Conservation (phyloP, 2,888 invertebrate species). For the Noctuana brunneofusca region DNA sequence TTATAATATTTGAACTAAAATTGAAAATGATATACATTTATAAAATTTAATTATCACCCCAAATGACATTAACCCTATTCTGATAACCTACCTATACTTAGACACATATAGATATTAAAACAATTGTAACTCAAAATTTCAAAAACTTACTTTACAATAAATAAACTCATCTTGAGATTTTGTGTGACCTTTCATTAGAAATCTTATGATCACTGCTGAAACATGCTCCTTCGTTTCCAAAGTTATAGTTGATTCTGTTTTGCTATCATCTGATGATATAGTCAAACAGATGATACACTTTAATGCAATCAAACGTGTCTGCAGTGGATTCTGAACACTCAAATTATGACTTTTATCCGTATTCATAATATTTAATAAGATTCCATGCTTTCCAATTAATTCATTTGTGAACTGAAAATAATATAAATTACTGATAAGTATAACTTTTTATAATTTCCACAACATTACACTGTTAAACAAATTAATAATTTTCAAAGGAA, state of each 20-base stretch:
- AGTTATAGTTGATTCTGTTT: slow-evolving; percentile 42
- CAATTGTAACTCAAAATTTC: not conserved
- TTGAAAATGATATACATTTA: too few relatives aligned
- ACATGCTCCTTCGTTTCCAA: slow-evolving; percentile 60
- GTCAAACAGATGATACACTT: slow-evolving; percentile 64
- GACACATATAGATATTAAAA: too few relatives aligned
- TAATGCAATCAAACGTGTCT: slow-evolving; percentile 59
- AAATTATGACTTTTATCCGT: slow-evolving; percentile 45
- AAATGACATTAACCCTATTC: too few relatives aligned
- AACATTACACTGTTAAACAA: too few relatives aligned
- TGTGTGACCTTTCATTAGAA: slow-evolving; percentile 61
- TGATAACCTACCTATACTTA: too few relatives aligned
- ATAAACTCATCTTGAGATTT: slow-evolving; percentile 70
- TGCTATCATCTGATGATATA: slow-evolving; percentile 53
- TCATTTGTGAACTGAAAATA: slow-evolving; percentile 63
- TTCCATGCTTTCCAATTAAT: slow-evolving; percentile 63
- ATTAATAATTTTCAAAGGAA: too few relatives aligned
- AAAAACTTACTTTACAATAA: slow-evolving; percentile 63
- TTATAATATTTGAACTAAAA: too few relatives aligned
- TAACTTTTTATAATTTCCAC: too few relatives aligned
- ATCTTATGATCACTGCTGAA: slow-evolving; percentile 62
- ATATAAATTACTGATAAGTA: not conserved
- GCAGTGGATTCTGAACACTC: slow-evolving; percentile 53
- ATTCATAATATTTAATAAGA: slow-evolving; percentile 60
- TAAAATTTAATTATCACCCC: too few relatives aligned